Base-by-base conservation (phyloP, 2,888 invertebrate genomes). In the Choristoneura rosaceana region DNA sequence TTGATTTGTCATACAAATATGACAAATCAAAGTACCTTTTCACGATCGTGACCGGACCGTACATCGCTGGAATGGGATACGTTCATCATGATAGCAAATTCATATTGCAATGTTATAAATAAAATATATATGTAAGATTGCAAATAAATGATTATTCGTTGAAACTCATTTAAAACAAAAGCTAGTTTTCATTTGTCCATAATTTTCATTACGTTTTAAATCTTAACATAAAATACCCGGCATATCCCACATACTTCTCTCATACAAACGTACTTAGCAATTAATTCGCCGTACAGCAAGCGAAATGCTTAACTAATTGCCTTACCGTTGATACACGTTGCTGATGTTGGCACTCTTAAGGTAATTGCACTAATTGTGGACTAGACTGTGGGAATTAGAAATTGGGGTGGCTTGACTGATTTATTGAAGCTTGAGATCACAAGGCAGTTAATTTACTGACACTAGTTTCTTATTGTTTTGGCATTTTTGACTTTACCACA, bases 331-430 rank as follows among this genome's bases (percentile, higher is more conserved):
- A 67, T 71, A 77, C 77, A 76, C 77, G 77, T 77, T 73, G 70
- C 74, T 75, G 77, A 78, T 76, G 75, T 79, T 79, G 74, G 79
- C 5, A 81, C 82, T 82, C 81, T 80, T 82, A 81, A 82, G 84
- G 81, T 82, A 79, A 82, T 81, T 79, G 76, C 75, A 76, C 74
- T 78, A 81, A 81, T 81, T 17, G 25, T 50, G 61, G 71, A 64
- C 70, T 75, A 75, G 84, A 82, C 87, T 90, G 90, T 90, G 90
- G 86, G 90, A 90, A 89, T 77, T 78, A 78, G 83, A 76, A 79
- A 80, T 80, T 74, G 76, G 78, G 78, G 76, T 81, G 71, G 66
- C 70, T 73, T 76, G 76, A 75, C 76, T 78, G 80, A 80, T 81
- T 80, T 78, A 76, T 79, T 77, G 74, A 75, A n/a, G 9, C 9